These are phyloP conservation scores for Cardinalis cardinalis DNA, from an alignment of 2,113 vertebrate genomes.

Conservation along the genomic window DNA sequence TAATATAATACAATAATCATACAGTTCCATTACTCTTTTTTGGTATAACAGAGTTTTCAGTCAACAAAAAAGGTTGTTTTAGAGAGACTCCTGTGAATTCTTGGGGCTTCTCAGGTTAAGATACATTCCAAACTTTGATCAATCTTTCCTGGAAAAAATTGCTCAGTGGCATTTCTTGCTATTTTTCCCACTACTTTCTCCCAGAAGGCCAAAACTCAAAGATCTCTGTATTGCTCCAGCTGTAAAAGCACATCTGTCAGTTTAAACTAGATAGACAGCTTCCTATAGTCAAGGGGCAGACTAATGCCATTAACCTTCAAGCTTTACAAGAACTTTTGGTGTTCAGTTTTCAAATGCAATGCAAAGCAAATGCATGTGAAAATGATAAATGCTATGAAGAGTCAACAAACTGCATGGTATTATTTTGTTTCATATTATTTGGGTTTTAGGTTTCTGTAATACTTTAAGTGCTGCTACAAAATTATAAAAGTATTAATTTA, in stretches of 20 bases:
- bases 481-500: not conserved
- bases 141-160: conserved; percentile 27
- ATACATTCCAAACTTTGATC: conserved; percentile 26
- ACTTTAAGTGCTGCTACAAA: not conserved
- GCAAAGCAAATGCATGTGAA: not conserved
- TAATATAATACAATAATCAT: not conserved
- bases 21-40: not conserved
- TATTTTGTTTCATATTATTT: not conserved
- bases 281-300: conserved; percentile 46
- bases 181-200: conserved; percentile 34
- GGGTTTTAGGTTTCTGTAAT: not conserved
- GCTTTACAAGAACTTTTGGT: conserved; percentile 16
- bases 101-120: not conserved
- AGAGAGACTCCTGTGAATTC: not conserved
- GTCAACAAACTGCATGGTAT: not conserved
- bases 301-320: conserved; percentile 65
- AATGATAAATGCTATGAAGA: not conserved
- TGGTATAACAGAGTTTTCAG: not conserved
- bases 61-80: not conserved
- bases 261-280: conserved; percentile 64
- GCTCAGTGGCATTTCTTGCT: conserved; percentile 23
- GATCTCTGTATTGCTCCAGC: conserved; percentile 22
- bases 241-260: conserved; percentile 65
- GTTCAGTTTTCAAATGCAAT: conserved; percentile 30
- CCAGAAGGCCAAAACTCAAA: conserved; percentile 24